phyloP scores from a whole-genome alignment of 2,113 vertebrate species.

The Ariopsis seemanni region DNA sequence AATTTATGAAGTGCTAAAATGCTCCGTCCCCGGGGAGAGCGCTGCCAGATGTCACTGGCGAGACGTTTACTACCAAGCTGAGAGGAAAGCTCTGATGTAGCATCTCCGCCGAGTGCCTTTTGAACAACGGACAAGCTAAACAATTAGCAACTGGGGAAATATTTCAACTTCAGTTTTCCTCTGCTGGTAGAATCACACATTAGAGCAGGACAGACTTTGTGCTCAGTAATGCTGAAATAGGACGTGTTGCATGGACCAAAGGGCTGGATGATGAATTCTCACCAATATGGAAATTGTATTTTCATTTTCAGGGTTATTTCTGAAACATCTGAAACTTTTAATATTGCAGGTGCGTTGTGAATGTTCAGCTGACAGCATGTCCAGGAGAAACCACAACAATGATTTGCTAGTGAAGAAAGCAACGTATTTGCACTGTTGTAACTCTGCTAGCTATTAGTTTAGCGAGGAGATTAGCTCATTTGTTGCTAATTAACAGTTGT shows the following conservation, averaged over 20 bases:
- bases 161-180: neutral
- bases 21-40: constrained; percentile 87
- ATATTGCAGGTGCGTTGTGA: neutral
- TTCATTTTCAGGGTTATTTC: constrained; percentile 8
- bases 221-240: neutral
- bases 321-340: neutral
- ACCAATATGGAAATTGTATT: neutral
- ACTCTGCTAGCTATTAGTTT: neutral
- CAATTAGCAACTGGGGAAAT: constrained; percentile 64
- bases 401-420: neutral
- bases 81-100: constrained; percentile 52
- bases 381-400: neutral
- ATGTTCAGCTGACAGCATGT: neutral
- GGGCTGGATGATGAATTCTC: neutral
- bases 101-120: constrained; percentile 45
- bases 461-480: neutral
- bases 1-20: constrained; percentile 99
- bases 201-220: neutral
- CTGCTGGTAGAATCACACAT: neutral
- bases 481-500: neutral
- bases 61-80: constrained; percentile 75
- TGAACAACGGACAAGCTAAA: constrained; percentile 66
- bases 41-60: constrained; percentile 85
- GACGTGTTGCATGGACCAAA: neutral
- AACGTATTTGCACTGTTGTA: neutral